Conservation (phyloP, 1,140 invertebrate genomes). For the Leptopilina boulardi region DNA sequence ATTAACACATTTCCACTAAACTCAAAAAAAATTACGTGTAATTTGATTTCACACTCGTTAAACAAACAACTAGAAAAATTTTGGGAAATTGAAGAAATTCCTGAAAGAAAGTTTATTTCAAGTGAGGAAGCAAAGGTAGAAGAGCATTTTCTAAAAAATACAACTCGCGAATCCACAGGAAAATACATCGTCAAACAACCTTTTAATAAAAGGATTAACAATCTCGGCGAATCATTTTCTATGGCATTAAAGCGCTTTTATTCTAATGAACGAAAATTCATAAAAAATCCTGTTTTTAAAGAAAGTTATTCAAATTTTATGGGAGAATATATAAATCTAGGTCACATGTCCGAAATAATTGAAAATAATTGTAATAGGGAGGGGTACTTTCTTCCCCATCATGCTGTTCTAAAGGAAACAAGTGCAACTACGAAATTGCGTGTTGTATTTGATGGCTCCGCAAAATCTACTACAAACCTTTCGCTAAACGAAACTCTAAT, state of each 20-base stretch:
- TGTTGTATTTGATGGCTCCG: conserved; percentile 37
- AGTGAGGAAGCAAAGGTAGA: too few relatives aligned
- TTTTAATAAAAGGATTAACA: background rate
- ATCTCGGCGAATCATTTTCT: background rate
- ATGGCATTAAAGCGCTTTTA: background rate
- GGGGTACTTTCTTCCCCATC: too few relatives aligned
- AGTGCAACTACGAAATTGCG: background rate
- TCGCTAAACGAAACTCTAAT: conserved; percentile 37
- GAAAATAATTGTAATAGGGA: too few relatives aligned
- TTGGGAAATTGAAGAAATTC: too few relatives aligned
- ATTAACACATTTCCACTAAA: background rate
- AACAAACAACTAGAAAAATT: background rate
- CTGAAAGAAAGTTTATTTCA: too few relatives aligned
- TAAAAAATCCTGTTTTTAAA: background rate
- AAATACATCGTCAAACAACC: background rate
- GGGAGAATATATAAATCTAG: background rate
- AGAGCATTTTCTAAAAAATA: too few relatives aligned
- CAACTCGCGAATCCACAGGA: background rate
- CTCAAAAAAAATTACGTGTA: background rate
- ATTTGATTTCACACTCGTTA: background rate
- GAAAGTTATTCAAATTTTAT: background rate
- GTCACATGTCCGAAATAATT: too few relatives aligned
- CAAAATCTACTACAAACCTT: background rate
- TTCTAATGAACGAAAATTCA: background rate
- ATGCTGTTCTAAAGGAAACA: too few relatives aligned